These are phyloP conservation scores for Chorisops tibialis DNA, from an alignment of 2,888 invertebrate species.

Conservation along the genomic window DNA sequence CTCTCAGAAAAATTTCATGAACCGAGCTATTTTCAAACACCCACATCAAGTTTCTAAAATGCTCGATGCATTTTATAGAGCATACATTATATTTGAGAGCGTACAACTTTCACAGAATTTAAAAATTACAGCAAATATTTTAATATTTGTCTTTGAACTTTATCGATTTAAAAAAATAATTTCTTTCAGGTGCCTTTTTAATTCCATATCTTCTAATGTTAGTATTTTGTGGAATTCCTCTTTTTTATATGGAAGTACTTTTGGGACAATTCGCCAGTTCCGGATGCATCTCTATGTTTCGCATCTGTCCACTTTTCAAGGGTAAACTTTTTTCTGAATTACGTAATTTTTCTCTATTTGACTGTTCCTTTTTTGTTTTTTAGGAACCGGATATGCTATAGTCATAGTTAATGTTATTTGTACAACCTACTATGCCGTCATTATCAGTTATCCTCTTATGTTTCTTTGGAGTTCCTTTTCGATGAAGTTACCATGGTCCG, in stretches of 20 bases:
- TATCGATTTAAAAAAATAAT: too few relatives aligned
- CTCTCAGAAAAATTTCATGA: too few relatives aligned
- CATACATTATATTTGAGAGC: too few relatives aligned
- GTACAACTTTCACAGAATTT: too few relatives aligned
- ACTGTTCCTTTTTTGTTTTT: slow-evolving; percentile 36
- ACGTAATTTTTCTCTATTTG: background rate
- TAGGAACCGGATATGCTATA: slow-evolving; percentile 83
- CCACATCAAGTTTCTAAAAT: too few relatives aligned
- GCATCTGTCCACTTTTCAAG: slow-evolving; percentile 79
- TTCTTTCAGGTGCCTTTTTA: slow-evolving; percentile 64
- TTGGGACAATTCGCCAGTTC: slow-evolving; percentile 82
- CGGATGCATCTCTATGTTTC: slow-evolving; percentile 78
- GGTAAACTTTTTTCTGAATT: slow-evolving; percentile 63
- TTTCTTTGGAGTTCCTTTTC: slow-evolving; percentile 71
- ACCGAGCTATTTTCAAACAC: too few relatives aligned
- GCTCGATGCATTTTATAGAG: too few relatives aligned
- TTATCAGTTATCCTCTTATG: slow-evolving; percentile 79
- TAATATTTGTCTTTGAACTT: too few relatives aligned
- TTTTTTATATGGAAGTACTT: slow-evolving; percentile 83
- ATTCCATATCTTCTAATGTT: slow-evolving; percentile 82
- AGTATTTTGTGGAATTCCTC: slow-evolving; percentile 77
- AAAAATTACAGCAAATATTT: too few relatives aligned
- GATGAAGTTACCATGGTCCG: slow-evolving; percentile 70
- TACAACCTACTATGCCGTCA: slow-evolving; percentile 78
- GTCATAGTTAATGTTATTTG: slow-evolving; percentile 77